Percentiles rank a stretch among this genome's conserved stretches.
Evolutionary conservation across 2,113 vertebrate genomes (phyloP).

Genomic region (Pelvicachromis taeniatus): DNA sequence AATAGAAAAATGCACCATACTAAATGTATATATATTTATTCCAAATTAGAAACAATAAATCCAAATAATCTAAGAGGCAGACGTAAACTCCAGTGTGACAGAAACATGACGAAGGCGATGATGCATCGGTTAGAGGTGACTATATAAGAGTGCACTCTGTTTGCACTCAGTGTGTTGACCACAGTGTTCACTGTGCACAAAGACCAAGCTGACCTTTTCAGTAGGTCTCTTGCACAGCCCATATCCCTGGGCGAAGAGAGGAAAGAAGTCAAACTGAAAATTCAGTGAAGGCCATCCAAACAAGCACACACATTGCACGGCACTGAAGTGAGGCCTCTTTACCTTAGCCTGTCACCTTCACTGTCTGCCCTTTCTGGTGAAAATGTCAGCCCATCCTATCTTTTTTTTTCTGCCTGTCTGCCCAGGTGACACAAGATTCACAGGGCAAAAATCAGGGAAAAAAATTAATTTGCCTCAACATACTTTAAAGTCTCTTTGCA

Average conservation of each 20-base stretch:
- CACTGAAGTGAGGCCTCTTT: constrained; percentile 38
- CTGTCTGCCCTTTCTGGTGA: constrained; percentile 66
- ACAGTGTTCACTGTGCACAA: constrained; percentile 3
- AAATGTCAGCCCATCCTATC: constrained; percentile 60
- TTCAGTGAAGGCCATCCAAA: constrained; percentile 17
- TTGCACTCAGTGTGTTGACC: constrained; percentile 9
- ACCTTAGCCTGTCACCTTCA: constrained; percentile 58
- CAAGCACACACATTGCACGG: constrained; percentile 16
- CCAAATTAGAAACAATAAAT: not conserved
- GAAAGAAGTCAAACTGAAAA: constrained; percentile 43
- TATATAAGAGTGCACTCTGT: constrained; percentile 1
- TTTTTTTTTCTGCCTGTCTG: constrained; percentile 1
- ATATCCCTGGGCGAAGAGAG: constrained; percentile 32
- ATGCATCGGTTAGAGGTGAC: not conserved
- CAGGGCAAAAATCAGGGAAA: not conserved
- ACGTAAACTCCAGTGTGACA: not conserved
- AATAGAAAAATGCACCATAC: not conserved
- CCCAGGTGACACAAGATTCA: constrained; percentile 31
- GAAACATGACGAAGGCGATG: not conserved
- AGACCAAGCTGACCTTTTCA: constrained; percentile 57
- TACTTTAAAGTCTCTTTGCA: not conserved
- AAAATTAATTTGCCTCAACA: not conserved
- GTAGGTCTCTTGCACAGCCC: constrained; percentile 13
- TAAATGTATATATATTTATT: not conserved
- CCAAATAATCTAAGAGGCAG: not conserved